These are phyloP conservation scores for Drosophila silvestris DNA, from an alignment of 2,888 invertebrate species.

Conservation along the genomic window DNA sequence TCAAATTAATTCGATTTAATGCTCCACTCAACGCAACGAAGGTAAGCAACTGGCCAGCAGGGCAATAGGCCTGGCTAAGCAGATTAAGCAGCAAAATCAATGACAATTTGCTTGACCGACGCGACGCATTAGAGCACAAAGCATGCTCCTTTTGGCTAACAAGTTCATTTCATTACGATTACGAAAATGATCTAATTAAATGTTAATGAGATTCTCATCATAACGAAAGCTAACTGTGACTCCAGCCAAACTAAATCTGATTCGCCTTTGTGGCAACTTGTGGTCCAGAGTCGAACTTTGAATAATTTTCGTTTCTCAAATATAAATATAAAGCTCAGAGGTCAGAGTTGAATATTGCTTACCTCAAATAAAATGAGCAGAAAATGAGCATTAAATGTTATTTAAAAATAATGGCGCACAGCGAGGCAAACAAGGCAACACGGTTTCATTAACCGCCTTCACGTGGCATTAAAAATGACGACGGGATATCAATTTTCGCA, in stretches of 20 bases:
- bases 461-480: conserved; percentile 64
- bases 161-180: conserved; percentile 69
- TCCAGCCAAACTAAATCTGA: conserved; percentile 41
- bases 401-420: conserved; percentile 51
- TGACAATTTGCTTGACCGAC: conserved; percentile 66
- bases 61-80: conserved; percentile 47
- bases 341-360: conserved; percentile 16
- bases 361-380: conserved; percentile 50
- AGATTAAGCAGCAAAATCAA: conserved; percentile 76
- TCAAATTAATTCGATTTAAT: conserved; percentile 80
- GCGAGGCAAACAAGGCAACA: conserved; percentile 44
- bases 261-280: conserved; percentile 23
- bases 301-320: neutral
- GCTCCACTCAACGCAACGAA: conserved; percentile 54
- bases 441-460: conserved; percentile 71
- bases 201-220: conserved; percentile 63
- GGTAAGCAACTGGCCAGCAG: conserved; percentile 41
- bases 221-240: conserved; percentile 11
- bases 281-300: conserved; percentile 3
- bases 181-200: conserved; percentile 72
- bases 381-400: conserved; percentile 61
- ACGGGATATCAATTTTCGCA: conserved; percentile 66
- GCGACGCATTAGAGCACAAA: conserved; percentile 40
- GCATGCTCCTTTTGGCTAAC: conserved; percentile 34
- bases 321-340: conserved; percentile 4